Evolutionary conservation across 37 sponge, comb jelly and placozoan genomes (phyloP), one percentile per base, ranked within the genome.

Genomic region (Amphimedon queenslandica): DNA sequence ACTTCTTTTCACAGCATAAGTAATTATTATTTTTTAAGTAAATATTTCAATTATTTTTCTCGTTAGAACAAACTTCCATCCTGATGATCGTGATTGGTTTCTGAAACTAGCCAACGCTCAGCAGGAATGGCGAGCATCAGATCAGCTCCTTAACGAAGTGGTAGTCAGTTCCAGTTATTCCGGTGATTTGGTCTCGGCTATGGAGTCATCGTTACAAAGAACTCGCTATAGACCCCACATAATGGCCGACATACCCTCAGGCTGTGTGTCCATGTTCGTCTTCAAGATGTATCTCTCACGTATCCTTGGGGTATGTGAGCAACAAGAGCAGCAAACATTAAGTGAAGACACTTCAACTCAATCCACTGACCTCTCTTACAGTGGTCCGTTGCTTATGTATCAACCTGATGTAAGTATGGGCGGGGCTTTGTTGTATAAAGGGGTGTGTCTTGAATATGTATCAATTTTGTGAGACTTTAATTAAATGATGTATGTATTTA

Each of bases 251-350:
- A n/a, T 60, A 25, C 70, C 75, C 4, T 24, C 56, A 3, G 71
- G 64, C 31, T 67, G 47, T 13, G 42, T 76, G 0, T 68, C 63
- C 69, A 55, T 85, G 30, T 31, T 27, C 37, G 58, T 36, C 27
- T 85, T 74, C 74, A 85, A 85, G 69, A 28, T 85, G 42, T 85
- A 73, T 63, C 70, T 85, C 37, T 72, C 75, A 20, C 74, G 70
- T 35, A 37, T 85, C n/a, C 75, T 85, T 2, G 85, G 85, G 21
- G 32, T 63, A 40, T 77, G 78, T 77, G 47, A 66, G 30, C 56
- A 53, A n/a, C n/a, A n/a, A n/a, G n/a, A n/a, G n/a, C n/a, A n/a
- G n/a, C n/a, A n/a, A n/a, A n/a, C n/a, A n/a, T n/a, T n/a, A n/a
- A 40, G 37, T 2, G 16, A 29, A 29, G 55, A 40, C 3, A 10